Evolutionary conservation across 2,888 invertebrate genomes (phyloP), one percentile per base, ranked within the genome.

Genomic region (Ariolimax columbianus): DNA sequence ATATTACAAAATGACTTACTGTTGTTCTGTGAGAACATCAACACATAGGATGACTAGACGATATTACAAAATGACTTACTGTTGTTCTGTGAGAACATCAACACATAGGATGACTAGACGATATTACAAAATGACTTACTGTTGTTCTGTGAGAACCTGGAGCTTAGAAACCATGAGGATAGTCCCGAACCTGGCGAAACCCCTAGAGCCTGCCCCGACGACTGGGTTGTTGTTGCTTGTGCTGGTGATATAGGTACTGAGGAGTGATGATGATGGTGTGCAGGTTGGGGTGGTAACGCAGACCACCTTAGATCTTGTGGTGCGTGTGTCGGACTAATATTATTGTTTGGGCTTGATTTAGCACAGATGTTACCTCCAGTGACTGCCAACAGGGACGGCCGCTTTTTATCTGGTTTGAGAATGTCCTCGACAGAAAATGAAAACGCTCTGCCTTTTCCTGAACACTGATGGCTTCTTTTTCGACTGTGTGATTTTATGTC

Each of bases 351-450:
- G 55, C 70, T 83, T 19, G 68, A 47, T 23, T 75, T 70, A 17
- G 9, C 30, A 43, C 77, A 59, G 40, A 38, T 68, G 38, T 30
- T 26, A 33, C n/a, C 38, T 30, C 36, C 51, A 33, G 40, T 30
- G 33, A 11, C n/a, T 23, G 80, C 47, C 47, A 47, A 55, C 26
- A 70, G 40, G 2, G 83, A 47, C 43, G 79, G 23, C 33, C 75
- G 79, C 36, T 80, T 84, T 80, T 84, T 84, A 75, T 84, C 80
- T 36, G 84, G 84, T 51, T 84, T 84, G 33, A 84, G 80, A 63
- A 84, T 84, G 80, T 84, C 84, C n/a, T 84, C 84, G 17, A 84
- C 84, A 36, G 84, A 84, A 63, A 84, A 84, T 26, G 84, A 84
- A 73, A 84, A 84, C 23, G 40, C 51, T 26, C 84, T 30, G 38